Evolutionary conservation across 2,888 invertebrate species (phyloP).

Genomic region (Mythimna vitellina): DNA sequence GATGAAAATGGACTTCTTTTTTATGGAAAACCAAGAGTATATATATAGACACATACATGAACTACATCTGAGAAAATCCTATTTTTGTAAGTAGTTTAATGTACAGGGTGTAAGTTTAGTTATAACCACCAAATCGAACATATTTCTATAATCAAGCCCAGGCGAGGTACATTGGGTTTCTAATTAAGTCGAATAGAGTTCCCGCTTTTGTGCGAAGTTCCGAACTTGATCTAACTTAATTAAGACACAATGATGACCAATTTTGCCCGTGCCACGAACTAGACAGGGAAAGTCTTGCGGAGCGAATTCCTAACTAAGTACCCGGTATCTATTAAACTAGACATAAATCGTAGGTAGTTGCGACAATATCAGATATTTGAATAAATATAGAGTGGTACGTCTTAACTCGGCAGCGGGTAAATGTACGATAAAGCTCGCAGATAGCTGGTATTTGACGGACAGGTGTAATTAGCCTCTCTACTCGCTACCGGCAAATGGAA

Average conservation of each 20-base stretch:
- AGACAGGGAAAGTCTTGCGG: constrained; percentile 63
- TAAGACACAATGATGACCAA: constrained; percentile 61
- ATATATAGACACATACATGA: constrained; percentile 23
- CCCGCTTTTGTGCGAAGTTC: constrained; percentile 51
- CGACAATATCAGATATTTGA: constrained; percentile 69
- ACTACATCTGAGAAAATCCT: constrained; percentile 20
- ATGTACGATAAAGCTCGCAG: constrained; percentile 81
- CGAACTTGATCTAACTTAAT: constrained; percentile 56
- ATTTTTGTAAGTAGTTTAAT: constrained; percentile 30
- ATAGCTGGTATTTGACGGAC: constrained; percentile 83
- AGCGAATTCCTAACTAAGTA: constrained; percentile 63
- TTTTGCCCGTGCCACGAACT: constrained; percentile 45
- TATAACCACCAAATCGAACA: constrained; percentile 15
- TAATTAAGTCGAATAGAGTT: constrained; percentile 36
- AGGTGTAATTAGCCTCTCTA: constrained; percentile 85
- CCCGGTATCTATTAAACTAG: constrained; percentile 64
- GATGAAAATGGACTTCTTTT: constrained; percentile 58
- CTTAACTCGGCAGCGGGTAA: constrained; percentile 71
- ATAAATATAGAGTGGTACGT: constrained; percentile 67
- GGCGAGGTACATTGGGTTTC: constrained; percentile 13
- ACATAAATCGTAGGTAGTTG: constrained; percentile 66
- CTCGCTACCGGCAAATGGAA: constrained; percentile 79
- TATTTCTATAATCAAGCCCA: constrained; percentile 22
- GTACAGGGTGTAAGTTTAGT: background rate
- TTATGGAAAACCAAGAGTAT: constrained; percentile 40